Base-by-base conservation (phyloP, 2,888 invertebrate species). In the Callyntrura guangdongensis region DNA sequence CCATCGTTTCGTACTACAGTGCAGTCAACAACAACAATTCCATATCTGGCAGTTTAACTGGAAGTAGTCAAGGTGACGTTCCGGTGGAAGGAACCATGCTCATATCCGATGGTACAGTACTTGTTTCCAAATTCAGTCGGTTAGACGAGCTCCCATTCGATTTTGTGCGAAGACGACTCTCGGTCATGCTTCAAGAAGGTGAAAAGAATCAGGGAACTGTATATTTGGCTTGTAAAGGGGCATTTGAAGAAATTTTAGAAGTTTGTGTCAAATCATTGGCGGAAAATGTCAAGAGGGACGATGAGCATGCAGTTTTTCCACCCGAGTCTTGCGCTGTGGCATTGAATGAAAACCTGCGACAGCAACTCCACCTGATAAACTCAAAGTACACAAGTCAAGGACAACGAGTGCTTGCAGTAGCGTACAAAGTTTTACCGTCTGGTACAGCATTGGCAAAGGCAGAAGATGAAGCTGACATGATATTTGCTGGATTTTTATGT, bases 131-230 rank as follows among this genome's bases (percentile, higher is more conserved):
- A 22, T 89, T 89, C 45, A 72, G 67, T 14, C 82, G 90, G 11
- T 5, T 88, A 11, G 90, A 92, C 20, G 92, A 92, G 49, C 77
- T 92, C 20, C 92, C 90, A 0, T 92, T 92, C 69, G 92, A 92
- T 69, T 92, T 92, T 49, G 22, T 67, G 1, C 74, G 92, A 11
- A 77, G 92, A 67, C 56, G 92, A 17, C 77, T 88, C 20, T 88
- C 90, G 0, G 92, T 92, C 1, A 9, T 92, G 14, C 64, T 92
- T 1, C n/a, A n/a, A n/a, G n/a, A n/a, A n/a, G n/a, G 53, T 0
- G 1, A 22, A 0, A 49, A 22, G 11, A 20, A 53, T 5, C 25
- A 20, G 0, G 53, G 74, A 11, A 74, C 79, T 0, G 12, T 81
- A 0, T 61, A 83, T 74, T 22, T 92, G 45, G 74, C 84, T 6